These are phyloP conservation scores for Cataglyphis rosenhaueri DNA, from an alignment of 2,888 invertebrate genomes.

Conservation along the genomic window DNA sequence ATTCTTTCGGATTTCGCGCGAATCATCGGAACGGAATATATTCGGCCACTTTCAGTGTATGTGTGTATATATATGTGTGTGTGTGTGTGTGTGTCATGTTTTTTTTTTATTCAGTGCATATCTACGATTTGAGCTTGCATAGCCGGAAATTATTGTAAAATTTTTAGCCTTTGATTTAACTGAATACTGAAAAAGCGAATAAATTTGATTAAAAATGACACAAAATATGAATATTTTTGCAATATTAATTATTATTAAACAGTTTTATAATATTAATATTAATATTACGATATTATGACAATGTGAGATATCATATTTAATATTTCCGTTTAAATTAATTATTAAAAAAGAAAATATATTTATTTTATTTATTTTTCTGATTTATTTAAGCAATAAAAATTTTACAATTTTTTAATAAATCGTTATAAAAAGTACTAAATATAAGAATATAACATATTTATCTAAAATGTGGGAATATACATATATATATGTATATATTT, in stretches of 20 bases:
- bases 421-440: not conserved
- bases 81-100: slow-evolving; percentile 10
- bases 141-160: slow-evolving; percentile 32
- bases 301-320: not conserved
- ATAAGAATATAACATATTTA: not conserved
- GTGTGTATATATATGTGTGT: not conserved
- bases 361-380: slow-evolving; percentile 1
- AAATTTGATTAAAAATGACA: not conserved
- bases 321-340: not conserved
- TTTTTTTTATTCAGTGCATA: slow-evolving; percentile 20
- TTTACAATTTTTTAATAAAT: not conserved
- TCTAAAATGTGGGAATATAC: not conserved
- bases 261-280: too few relatives aligned
- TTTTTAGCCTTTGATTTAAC: slow-evolving; percentile 17
- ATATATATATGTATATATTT: too few relatives aligned
- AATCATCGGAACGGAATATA: slow-evolving; percentile 37
- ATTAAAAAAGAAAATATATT: not conserved
- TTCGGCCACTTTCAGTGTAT: slow-evolving; percentile 21
- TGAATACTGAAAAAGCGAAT: not conserved
- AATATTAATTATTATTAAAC: too few relatives aligned
- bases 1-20: slow-evolving; percentile 33
- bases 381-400: not conserved
- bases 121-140: slow-evolving; percentile 8
- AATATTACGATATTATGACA: not conserved
- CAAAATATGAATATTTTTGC: too few relatives aligned